Conservation (phyloP, 2,797 vertebrate species). For the Mallotus villosus region DNA sequence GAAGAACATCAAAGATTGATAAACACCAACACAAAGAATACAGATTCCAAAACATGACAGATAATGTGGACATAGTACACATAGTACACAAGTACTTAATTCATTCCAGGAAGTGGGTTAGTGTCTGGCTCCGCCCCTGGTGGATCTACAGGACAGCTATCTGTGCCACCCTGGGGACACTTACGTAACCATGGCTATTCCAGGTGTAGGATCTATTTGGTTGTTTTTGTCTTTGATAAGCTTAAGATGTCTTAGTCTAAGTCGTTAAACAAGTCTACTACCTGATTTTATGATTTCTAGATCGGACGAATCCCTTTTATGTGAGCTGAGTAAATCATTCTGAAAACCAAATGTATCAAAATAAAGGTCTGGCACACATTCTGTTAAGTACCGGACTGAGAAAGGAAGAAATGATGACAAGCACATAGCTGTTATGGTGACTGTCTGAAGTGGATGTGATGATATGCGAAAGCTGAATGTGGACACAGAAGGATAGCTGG, state of each 20-base stretch:
- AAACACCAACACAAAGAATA: too few species aligned
- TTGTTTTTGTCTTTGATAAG: slow-evolving; percentile 36
- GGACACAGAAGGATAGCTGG: too few species aligned
- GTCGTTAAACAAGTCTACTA: slow-evolving; percentile 24
- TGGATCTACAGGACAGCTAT: slow-evolving; percentile 10
- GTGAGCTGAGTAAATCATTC: background rate
- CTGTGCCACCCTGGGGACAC: slow-evolving; percentile 42
- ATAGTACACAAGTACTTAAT: too few species aligned
- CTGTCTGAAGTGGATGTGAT: too few species aligned
- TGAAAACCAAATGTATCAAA: background rate
- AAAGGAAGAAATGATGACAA: too few species aligned
- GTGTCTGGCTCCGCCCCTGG: slow-evolving; percentile 16
- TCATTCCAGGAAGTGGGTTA: slow-evolving; percentile 38
- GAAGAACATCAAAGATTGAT: too few species aligned
- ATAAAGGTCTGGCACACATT: background rate
- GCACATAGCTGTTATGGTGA: too few species aligned
- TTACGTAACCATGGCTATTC: slow-evolving; percentile 56
- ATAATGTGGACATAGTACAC: too few species aligned
- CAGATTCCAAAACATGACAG: too few species aligned
- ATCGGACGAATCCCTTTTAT: background rate
- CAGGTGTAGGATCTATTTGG: slow-evolving; percentile 42
- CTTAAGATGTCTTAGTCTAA: slow-evolving; percentile 29
- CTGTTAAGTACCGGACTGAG: background rate
- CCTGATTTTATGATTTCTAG: slow-evolving; percentile 8
- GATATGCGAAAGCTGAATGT: too few species aligned